These are phyloP conservation scores for Rhingia campestris DNA, from an alignment of 2,888 invertebrate genomes.

Conservation along the genomic window DNA sequence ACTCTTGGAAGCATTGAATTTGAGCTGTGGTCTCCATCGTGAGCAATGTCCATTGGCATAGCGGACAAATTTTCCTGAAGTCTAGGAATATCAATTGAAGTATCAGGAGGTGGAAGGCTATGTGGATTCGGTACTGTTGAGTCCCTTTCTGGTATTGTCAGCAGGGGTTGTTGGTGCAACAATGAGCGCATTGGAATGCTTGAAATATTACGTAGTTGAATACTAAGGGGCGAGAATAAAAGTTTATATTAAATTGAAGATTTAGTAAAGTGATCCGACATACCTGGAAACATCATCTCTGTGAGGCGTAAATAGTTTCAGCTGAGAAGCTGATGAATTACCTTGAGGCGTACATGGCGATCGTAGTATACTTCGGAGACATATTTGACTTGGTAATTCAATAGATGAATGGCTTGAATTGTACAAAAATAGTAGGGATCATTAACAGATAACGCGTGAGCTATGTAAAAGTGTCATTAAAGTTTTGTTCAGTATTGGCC, in stretches of 20 bases:
- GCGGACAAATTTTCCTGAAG: not conserved
- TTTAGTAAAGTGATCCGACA: not conserved
- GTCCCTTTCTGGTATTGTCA: slow-evolving; percentile 57
- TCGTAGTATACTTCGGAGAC: not conserved
- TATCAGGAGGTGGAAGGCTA: slow-evolving; percentile 2
- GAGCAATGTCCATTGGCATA: not conserved
- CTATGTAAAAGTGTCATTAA: no score
- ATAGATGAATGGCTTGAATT: slow-evolving; percentile 39
- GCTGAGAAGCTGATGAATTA: slow-evolving; percentile 16
- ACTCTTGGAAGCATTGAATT: slow-evolving; percentile 1
- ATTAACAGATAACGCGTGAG: not conserved
- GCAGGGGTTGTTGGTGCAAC: slow-evolving; percentile 34
- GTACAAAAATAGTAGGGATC: not conserved
- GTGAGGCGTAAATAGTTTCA: slow-evolving; percentile 34
- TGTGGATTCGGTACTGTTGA: slow-evolving; percentile 17
- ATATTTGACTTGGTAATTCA: slow-evolving; percentile 33
- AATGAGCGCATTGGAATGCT: slow-evolving; percentile 20
- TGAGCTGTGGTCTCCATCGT: slow-evolving; percentile 3
- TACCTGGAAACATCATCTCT: slow-evolving; percentile 31
- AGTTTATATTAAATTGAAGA: not conserved
- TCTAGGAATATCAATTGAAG: not conserved
- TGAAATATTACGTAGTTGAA: slow-evolving; percentile 14
- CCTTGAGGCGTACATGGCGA: slow-evolving; percentile 38
- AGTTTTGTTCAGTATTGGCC: no score
- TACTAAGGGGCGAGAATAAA: not conserved